phyloP scores from a whole-genome alignment of 30 jellyfish, hydroid and myxozoan genomes.

The Turritopsis dohrnii region DNA sequence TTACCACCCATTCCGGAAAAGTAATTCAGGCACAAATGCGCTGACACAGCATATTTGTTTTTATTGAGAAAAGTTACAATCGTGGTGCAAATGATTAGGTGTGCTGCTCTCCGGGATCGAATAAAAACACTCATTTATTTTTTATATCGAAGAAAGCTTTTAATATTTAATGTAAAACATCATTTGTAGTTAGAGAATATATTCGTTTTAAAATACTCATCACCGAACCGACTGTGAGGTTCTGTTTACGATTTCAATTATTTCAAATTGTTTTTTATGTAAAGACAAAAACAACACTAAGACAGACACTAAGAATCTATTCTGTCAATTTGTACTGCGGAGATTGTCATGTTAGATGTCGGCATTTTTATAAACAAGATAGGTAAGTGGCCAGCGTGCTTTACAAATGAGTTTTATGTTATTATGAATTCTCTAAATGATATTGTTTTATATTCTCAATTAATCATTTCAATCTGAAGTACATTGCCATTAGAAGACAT shows the following conservation, averaged over 20 bases:
- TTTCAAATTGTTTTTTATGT: not conserved
- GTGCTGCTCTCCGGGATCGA: too few species aligned
- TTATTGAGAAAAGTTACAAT: too few species aligned
- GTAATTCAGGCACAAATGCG: too few species aligned
- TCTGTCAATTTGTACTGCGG: not conserved
- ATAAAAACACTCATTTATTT: not conserved
- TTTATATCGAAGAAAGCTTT: not conserved
- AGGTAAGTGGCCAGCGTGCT: not conserved
- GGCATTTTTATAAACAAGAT: not conserved
- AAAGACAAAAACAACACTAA: not conserved
- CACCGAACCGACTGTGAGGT: not conserved
- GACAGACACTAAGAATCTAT: not conserved
- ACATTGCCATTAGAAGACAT: too few species aligned
- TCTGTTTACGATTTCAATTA: not conserved
- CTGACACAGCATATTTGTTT: too few species aligned
- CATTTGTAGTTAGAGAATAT: not conserved
- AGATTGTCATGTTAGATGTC: not conserved
- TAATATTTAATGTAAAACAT: not conserved
- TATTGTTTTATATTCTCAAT: too few species aligned
- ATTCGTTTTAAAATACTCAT: not conserved
- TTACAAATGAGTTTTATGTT: not conserved
- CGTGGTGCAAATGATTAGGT: too few species aligned
- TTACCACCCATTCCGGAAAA: too few species aligned
- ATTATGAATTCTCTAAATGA: too few species aligned
- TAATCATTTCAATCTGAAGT: too few species aligned